Conservation (phyloP, 2,888 invertebrate genomes). For the Eutolmus rufibarbis region DNA sequence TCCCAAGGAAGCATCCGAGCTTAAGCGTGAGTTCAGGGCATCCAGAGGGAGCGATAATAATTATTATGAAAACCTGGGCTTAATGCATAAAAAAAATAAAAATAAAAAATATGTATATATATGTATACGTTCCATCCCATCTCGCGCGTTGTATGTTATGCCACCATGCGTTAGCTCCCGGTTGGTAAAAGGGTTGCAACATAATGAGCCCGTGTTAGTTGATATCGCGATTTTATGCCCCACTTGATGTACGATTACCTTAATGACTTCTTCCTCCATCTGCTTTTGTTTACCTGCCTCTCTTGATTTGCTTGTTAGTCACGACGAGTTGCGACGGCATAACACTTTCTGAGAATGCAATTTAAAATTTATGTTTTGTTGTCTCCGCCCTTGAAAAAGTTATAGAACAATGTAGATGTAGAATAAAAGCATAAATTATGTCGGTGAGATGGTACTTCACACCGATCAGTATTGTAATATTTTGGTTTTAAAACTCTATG, state of each 20-base stretch:
- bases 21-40: neutral
- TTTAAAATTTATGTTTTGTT: neutral
- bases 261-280: conserved; percentile 31
- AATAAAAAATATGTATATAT: neutral
- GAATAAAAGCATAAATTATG: neutral
- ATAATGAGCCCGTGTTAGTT: conserved; percentile 38
- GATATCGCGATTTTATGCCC: conserved; percentile 39
- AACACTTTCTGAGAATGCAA: neutral
- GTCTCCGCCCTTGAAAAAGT: neutral
- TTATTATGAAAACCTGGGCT: neutral
- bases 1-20: neutral
- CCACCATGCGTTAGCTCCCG: neutral
- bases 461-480: neutral
- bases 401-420: neutral
- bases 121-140: neutral
- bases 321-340: neutral
- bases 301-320: neutral
- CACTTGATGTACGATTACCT: conserved; percentile 39
- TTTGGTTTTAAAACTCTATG: neutral
- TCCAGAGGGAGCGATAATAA: conserved; percentile 20
- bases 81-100: neutral
- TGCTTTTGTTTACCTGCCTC: neutral
- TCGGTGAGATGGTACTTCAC: neutral
- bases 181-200: conserved; percentile 13
- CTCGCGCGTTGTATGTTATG: neutral